Evolutionary conservation across 2,797 vertebrate genomes (phyloP).

Genomic region (Gymnoscopelus braueri): DNA sequence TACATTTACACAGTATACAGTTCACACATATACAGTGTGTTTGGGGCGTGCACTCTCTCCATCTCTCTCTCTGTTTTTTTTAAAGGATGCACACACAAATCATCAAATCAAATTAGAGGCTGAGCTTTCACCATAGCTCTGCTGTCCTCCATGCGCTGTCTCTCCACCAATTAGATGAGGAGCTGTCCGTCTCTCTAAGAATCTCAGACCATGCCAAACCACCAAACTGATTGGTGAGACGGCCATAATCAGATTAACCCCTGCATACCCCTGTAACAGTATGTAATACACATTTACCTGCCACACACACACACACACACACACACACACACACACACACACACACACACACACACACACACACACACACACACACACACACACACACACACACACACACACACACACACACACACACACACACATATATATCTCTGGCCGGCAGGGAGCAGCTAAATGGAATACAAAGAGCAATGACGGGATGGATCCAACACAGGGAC

Average conservation of each 20-base stretch:
- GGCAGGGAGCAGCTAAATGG: neutral
- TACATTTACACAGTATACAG: too few species aligned
- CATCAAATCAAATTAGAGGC: constrained; percentile 34
- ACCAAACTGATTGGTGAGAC: constrained; percentile 30
- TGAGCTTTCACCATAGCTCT: constrained; percentile 23
- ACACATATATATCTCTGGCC: too few species aligned
- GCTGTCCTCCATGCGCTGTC: constrained; percentile 5
- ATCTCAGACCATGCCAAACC: constrained; percentile 34
- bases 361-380: too few species aligned
- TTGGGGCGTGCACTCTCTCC: neutral
- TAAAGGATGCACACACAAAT: neutral
- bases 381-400: too few species aligned
- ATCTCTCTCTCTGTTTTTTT: neutral
- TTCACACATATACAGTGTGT: too few species aligned
- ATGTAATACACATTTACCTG: neutral
- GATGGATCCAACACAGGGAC: neutral
- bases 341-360: too few species aligned
- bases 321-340: too few species aligned
- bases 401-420: too few species aligned
- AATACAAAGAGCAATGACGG: neutral
- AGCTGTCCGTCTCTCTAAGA: constrained; percentile 17
- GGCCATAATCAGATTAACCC: constrained; percentile 27
- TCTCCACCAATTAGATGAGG: constrained; percentile 20
- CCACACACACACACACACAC: neutral
- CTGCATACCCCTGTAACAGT: neutral